These are phyloP conservation scores for Rhizomys pruinosus DNA, from an alignment of 2,113 vertebrate genomes.

Conservation along the genomic window DNA sequence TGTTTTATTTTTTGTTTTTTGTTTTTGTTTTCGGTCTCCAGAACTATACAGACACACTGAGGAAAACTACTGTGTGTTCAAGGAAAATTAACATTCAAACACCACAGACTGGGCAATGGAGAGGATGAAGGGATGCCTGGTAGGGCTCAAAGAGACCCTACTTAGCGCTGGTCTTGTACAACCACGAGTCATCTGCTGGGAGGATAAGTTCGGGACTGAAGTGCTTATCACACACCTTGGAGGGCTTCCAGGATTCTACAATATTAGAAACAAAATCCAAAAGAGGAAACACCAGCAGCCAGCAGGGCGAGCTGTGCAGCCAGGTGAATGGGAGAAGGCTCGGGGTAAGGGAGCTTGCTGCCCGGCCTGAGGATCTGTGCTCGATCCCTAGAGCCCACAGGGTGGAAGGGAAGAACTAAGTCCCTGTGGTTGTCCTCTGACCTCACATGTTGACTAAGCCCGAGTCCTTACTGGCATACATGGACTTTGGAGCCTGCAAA, in stretches of 20 bases:
- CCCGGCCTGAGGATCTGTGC: no score
- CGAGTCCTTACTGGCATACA: no score
- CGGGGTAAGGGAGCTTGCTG: no score
- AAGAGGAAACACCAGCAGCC: not conserved
- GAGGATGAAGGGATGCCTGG: constrained; percentile 72
- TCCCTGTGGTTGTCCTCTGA: no score
- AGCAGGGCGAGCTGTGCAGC: not conserved
- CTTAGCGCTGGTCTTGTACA: constrained; percentile 81
- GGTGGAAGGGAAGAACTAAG: no score
- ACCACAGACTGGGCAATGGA: constrained; percentile 68
- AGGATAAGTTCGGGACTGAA: constrained; percentile 36
- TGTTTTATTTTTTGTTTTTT: no score
- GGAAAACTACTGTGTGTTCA: constrained; percentile 84
- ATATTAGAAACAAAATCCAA: constrained; percentile 59
- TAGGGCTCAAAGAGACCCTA: constrained; percentile 82
- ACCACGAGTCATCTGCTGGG: constrained; percentile 84
- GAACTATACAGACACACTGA: constrained; percentile 82
- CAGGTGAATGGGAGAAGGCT: not conserved
- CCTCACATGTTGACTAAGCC: no score
- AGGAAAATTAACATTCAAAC: constrained; percentile 86
- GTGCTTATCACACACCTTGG: constrained; percentile 50
- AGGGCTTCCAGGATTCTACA: constrained; percentile 9
- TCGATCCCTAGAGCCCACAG: no score
- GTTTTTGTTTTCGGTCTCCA: constrained; percentile 68
- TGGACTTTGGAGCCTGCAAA: no score